A percentile compares a stretch with the other conserved stretches of the same genome.
Conservation (phyloP, 2,888 invertebrate genomes). For the Odontomyia ornata region DNA sequence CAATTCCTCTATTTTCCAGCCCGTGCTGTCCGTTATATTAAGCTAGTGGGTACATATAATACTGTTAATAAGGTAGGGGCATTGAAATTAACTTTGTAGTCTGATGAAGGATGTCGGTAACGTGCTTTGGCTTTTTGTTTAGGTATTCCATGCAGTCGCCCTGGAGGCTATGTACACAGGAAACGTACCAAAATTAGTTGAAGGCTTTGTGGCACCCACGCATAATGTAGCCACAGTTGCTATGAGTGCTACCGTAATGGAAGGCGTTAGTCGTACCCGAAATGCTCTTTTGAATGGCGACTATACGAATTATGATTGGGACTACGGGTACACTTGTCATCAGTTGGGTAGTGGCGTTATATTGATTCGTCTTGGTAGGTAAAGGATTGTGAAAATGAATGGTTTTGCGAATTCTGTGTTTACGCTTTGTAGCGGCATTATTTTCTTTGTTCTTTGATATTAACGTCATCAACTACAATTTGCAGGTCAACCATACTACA, state of each 20-base stretch:
- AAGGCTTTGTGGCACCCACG: slow-evolving; percentile 81
- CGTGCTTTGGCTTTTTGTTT: not conserved
- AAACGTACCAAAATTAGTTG: slow-evolving; percentile 76
- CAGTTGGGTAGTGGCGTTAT: slow-evolving; percentile 95
- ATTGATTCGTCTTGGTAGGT: slow-evolving; percentile 84
- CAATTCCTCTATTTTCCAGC: slow-evolving; percentile 93
- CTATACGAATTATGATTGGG: slow-evolving; percentile 96
- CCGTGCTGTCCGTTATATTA: slow-evolving; percentile 85
- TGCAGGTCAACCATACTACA: slow-evolving; percentile 87
- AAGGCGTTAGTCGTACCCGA: slow-evolving; percentile 92
- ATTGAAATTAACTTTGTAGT: too few species aligned
- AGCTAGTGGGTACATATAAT: slow-evolving; percentile 90
- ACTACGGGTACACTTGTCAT: slow-evolving; percentile 97
- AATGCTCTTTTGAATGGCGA: slow-evolving; percentile 97
- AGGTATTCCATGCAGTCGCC: slow-evolving; percentile 90
- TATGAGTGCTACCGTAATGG: slow-evolving; percentile 91
- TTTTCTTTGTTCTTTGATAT: too few species aligned
- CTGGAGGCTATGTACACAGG: slow-evolving; percentile 89
- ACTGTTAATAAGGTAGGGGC: slow-evolving; percentile 87
- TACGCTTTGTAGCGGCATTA: not conserved
- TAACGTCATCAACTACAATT: not conserved
- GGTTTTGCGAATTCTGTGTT: not conserved
- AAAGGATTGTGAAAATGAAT: not conserved
- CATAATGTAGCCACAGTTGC: slow-evolving; percentile 93
- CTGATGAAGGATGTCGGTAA: not conserved